Conservation (phyloP, 2,888 invertebrate species). For the Parochlus steinenii region DNA sequence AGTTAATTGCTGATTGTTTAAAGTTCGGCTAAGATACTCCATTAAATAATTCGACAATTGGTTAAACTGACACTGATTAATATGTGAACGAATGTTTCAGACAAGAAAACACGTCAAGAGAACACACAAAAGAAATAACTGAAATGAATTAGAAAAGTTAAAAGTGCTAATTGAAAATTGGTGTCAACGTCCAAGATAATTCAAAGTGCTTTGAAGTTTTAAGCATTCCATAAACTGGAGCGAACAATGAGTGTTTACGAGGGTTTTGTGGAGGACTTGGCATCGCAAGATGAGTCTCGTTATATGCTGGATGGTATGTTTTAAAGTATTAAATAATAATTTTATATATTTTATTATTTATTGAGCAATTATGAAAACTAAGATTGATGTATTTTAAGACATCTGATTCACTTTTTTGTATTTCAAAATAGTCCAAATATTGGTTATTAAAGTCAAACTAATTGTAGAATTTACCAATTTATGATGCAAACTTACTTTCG, state of each 20-base stretch:
- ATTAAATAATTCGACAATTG: too few species aligned
- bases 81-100: too few species aligned
- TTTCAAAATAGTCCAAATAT: too few species aligned
- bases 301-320: conserved; percentile 11
- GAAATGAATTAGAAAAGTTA: not conserved
- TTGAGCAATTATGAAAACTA: not conserved
- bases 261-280: conserved; percentile 8
- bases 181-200: too few species aligned
- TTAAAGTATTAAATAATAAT: not conserved
- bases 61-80: too few species aligned
- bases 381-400: not conserved
- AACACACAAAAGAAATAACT: not conserved
- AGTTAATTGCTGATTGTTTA: too few species aligned
- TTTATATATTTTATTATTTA: not conserved
- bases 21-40: too few species aligned
- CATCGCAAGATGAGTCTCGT: conserved; percentile 7
- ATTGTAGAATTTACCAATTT: too few species aligned
- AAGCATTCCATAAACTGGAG: conserved; percentile 6
- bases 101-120: too few species aligned
- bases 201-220: conserved; percentile 6
- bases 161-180: not conserved
- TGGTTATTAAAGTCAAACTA: too few species aligned
- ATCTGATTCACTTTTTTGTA: not conserved
- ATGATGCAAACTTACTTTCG: too few species aligned
- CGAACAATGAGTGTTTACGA: conserved; percentile 11